Evolutionary conservation across 2,797 vertebrate species (phyloP).

Genomic region (Chelon auratus): DNA sequence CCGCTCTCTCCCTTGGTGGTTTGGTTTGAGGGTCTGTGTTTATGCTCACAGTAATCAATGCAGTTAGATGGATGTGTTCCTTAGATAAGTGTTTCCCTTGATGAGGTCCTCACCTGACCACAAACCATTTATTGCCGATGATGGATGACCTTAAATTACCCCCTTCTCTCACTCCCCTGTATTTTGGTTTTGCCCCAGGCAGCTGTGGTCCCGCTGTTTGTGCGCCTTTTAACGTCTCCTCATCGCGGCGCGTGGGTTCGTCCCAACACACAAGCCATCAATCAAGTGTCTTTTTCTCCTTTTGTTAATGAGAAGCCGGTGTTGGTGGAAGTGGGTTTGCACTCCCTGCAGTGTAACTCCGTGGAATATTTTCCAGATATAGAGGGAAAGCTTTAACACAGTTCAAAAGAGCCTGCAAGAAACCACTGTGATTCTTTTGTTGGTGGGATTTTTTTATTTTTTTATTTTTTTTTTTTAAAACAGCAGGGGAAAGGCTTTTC

Average conservation of each 20-base stretch:
- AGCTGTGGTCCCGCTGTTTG: conserved; percentile 34
- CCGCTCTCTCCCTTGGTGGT: conserved; percentile 36
- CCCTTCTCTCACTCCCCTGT: conserved; percentile 51
- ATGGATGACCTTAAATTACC: conserved; percentile 66
- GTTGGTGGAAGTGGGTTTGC: conserved; percentile 40
- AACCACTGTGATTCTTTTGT: background rate
- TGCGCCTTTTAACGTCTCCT: conserved; percentile 16
- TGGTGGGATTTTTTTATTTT: background rate
- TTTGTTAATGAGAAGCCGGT: conserved; percentile 44
- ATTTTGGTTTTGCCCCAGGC: conserved; percentile 52
- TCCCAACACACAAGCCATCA: conserved; percentile 27
- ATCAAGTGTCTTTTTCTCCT: conserved; percentile 40
- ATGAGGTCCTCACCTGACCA: conserved; percentile 66
- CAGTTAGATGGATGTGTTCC: conserved; percentile 66
- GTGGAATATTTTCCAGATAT: conserved; percentile 32
- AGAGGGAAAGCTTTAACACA: conserved; percentile 18
- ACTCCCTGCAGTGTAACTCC: conserved; percentile 19
- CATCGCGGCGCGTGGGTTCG: conserved; percentile 12
- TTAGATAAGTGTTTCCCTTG: conserved; percentile 66
- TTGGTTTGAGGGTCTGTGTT: conserved; percentile 56
- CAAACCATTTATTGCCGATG: conserved; percentile 56
- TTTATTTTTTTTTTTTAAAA: background rate
- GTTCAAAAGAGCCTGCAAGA: conserved; percentile 2
- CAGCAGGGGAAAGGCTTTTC: background rate
- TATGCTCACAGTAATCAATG: conserved; percentile 66